Conservation (phyloP, 1,140 invertebrate genomes). For the Lasioglossum albipes region DNA sequence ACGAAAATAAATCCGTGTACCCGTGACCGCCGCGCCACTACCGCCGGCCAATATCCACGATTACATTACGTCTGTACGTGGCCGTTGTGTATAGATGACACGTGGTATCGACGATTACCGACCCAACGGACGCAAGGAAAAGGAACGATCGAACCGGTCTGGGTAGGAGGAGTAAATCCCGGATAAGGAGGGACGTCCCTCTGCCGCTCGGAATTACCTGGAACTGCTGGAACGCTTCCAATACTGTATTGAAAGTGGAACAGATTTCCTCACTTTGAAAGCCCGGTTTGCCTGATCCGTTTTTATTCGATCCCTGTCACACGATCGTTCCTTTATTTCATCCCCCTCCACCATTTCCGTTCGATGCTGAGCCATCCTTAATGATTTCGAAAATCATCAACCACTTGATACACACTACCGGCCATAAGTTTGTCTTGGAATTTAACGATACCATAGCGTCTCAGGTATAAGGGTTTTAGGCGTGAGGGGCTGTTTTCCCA, state of each 20-base stretch:
- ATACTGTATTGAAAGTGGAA: constrained; percentile 37
- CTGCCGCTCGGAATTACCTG: constrained; percentile 27
- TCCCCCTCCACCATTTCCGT: not conserved
- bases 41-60: constrained; percentile 53
- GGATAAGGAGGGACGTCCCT: constrained; percentile 29
- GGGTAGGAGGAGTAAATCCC: constrained; percentile 17
- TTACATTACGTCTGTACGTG: constrained; percentile 59
- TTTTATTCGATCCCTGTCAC: constrained; percentile 15
- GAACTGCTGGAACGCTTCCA: constrained; percentile 42
- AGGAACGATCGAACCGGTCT: not conserved
- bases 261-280: constrained; percentile 38
- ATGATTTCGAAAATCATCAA: too few relatives aligned
- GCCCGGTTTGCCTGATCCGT: constrained; percentile 22
- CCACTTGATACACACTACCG: too few relatives aligned
- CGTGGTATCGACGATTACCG: constrained; percentile 47
- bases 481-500: too few relatives aligned
- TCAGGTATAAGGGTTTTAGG: too few relatives aligned
- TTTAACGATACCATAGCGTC: too few relatives aligned
- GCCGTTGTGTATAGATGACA: constrained; percentile 17
- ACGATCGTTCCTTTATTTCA: constrained; percentile 1
- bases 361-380: not conserved
- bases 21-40: constrained; percentile 37
- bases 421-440: too few relatives aligned
- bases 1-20: constrained; percentile 63
- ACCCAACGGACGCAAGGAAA: constrained; percentile 2